Evolutionary conservation across 2,888 invertebrate species (phyloP).

Genomic region (Drosophila barbarae): DNA sequence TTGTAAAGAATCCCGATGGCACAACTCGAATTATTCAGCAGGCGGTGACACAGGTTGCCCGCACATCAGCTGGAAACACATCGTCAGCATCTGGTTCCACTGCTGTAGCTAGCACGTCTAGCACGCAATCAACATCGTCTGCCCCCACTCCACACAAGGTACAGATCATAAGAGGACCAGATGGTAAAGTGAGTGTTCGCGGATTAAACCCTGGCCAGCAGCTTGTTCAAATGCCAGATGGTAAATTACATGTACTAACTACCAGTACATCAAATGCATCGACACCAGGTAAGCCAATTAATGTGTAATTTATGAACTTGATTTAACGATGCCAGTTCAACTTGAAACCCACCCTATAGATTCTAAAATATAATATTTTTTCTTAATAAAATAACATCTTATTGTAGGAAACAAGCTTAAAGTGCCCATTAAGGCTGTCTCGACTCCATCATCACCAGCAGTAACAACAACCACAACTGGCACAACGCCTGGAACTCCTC

Average conservation of each 20-base stretch:
- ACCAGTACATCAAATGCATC: slow-evolving; percentile 65
- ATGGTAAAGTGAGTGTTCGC: slow-evolving; percentile 94
- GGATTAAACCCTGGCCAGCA: slow-evolving; percentile 96
- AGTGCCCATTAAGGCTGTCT: slow-evolving; percentile 56
- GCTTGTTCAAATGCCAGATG: slow-evolving; percentile 94
- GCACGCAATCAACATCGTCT: slow-evolving; percentile 80
- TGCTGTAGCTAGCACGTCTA: slow-evolving; percentile 58
- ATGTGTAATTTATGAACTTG: neutral
- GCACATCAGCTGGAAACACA: slow-evolving; percentile 81
- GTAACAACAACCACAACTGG: slow-evolving; percentile 27
- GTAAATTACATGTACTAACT: slow-evolving; percentile 89
- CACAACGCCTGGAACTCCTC: slow-evolving; percentile 18
- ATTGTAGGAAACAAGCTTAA: slow-evolving; percentile 51
- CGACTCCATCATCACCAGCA: slow-evolving; percentile 43
- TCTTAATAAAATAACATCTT: neutral
- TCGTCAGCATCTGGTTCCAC: slow-evolving; percentile 82
- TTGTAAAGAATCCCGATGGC: slow-evolving; percentile 82
- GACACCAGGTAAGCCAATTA: slow-evolving; percentile 49
- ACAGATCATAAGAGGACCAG: slow-evolving; percentile 93
- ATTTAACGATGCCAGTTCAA: neutral
- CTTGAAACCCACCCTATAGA: neutral
- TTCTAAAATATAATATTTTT: neutral
- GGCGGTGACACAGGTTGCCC: slow-evolving; percentile 81
- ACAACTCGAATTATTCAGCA: slow-evolving; percentile 85
- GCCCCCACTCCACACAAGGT: slow-evolving; percentile 87